Base-by-base conservation (phyloP, 2,113 vertebrate genomes). In the Coturnix japonica region DNA sequence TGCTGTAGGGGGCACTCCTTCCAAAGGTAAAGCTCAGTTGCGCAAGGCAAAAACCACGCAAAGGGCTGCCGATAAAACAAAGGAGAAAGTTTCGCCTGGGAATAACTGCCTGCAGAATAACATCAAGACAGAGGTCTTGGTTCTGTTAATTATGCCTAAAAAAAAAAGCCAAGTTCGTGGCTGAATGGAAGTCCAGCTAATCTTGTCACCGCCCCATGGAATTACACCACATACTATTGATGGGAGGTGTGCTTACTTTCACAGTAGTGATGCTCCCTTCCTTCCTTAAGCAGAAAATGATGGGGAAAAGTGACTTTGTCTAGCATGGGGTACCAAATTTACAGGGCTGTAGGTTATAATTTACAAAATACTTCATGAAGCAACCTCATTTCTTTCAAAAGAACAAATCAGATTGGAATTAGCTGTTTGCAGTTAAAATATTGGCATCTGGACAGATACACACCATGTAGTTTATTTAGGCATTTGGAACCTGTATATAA, bases 201-300 rank as follows among this genome's bases (percentile, higher is more conserved):
- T 25, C 35, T 49, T 49, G 60, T 31, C 35, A 25, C 18, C n/a
- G 44, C 12, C 13, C n/a, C 14, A 28, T 39, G 39, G 11, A 39
- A 61, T 30, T 3, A 53, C 5, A 23, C 7, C 5, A 23, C 13
- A 41, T 30, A 6, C 41, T 2, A 18, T 5, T 2, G 7, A 39
- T 3, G 7, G 13, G 9, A 21, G 41, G 9, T 26, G 39, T 21
- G 33, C 11, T 74, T 21, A 43, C 12, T 9, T 19, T 20, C 15
- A 9, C 30, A 14, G 28, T 7, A 44, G 35, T 7, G 64, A 64
- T 6, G 23, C 35, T 19, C 47, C 8, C 15, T 20, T 7, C 37
- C 19, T 44, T 41, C 31, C 11, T 33, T 51, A 12, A 8, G 7
- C 13, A 53, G 28, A 47, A 59, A 46, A 23, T 59, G 28, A 17